Conservation (phyloP, 2,113 vertebrate genomes). For the Notiomystis cincta region DNA sequence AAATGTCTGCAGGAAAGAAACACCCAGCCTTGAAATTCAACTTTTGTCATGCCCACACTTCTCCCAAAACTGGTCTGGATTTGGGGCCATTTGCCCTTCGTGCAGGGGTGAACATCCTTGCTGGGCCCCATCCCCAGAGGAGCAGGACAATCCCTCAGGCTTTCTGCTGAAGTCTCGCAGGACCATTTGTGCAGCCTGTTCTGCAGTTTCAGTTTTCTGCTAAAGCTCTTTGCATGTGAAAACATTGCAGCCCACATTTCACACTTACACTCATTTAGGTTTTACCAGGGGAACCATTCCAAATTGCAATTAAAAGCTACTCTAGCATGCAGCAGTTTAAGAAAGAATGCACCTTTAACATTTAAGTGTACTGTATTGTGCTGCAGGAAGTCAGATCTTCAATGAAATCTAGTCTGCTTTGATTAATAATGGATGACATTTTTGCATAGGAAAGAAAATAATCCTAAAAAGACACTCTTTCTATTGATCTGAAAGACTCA, state of each 20-base stretch:
- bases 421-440: conserved; percentile 56
- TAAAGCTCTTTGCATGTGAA: neutral
- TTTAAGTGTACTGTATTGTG: neutral
- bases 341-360: neutral
- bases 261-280: neutral
- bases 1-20: neutral
- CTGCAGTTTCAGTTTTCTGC: accelerated
- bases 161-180: neutral
- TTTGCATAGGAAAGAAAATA: conserved; percentile 1
- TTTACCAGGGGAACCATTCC: neutral
- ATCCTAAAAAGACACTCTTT: neutral
- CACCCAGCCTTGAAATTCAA: neutral
- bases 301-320: neutral
- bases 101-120: accelerated
- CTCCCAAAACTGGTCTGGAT: neutral
- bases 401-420: conserved; percentile 39
- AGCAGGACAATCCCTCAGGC: neutral
- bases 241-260: neutral
- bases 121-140: accelerated
- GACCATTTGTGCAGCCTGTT: neutral
- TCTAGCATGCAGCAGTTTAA: neutral
- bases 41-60: neutral
- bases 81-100: neutral
- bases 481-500: neutral
- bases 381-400: conserved; percentile 28